These are phyloP conservation scores for Cheilosia vernalis DNA, from an alignment of 2,888 invertebrate genomes.

Conservation along the genomic window DNA sequence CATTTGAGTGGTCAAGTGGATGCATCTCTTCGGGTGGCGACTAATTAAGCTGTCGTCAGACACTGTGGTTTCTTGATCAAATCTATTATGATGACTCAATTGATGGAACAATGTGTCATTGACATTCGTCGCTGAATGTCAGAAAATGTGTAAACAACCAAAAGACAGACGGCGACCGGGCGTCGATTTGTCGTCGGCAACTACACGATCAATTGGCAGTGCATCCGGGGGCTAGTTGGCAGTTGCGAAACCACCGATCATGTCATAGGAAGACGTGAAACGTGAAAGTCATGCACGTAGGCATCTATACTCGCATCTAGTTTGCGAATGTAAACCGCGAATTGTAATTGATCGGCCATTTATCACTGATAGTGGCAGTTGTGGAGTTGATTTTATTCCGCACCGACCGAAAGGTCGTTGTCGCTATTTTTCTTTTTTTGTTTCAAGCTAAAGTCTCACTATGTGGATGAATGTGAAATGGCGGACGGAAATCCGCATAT, in stretches of 20 bases:
- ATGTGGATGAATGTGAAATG: constrained; percentile 27
- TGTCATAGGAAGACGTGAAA: constrained; percentile 52
- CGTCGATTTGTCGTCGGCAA: background rate
- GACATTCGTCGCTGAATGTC: background rate
- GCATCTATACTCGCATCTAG: background rate
- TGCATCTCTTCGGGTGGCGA: constrained; percentile 4
- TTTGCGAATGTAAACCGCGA: background rate
- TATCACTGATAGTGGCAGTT: background rate
- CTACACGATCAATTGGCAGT: constrained; percentile 30
- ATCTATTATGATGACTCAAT: constrained; percentile 58
- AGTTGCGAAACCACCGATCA: constrained; percentile 58
- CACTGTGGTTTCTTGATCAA: constrained; percentile 67
- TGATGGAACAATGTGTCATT: constrained; percentile 46
- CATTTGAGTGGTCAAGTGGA: constrained; percentile 44
- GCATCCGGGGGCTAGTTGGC: constrained; percentile 55
- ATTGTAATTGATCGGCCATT: constrained; percentile 5
- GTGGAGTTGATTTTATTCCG: background rate
- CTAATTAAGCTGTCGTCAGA: constrained; percentile 71
- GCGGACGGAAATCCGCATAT: constrained; percentile 56
- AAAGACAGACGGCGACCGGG: background rate
- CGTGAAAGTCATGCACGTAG: constrained; percentile 50
- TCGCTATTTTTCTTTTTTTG: background rate
- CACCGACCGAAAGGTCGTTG: background rate
- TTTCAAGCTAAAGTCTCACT: background rate
- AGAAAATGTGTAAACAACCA: background rate